These are phyloP conservation scores for Toxotes chatareus DNA, from an alignment of 2,113 vertebrate species.

Conservation along the genomic window DNA sequence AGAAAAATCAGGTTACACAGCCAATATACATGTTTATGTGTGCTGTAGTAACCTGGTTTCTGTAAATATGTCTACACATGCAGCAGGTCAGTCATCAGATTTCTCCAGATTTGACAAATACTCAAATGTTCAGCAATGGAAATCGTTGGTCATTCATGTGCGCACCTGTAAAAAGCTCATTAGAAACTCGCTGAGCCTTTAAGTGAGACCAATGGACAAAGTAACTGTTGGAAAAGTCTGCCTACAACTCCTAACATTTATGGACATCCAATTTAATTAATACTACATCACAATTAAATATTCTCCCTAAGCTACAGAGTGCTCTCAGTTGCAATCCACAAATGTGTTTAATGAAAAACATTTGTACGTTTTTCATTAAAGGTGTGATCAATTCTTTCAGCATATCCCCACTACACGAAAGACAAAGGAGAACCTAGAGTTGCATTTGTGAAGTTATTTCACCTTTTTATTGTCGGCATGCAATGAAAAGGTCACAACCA, in stretches of 20 bases:
- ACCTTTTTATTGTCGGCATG: background rate
- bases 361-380: background rate
- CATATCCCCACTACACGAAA: background rate
- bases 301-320: background rate
- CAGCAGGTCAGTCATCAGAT: background rate
- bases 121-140: background rate
- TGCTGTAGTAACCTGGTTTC: background rate
- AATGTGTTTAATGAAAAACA: background rate
- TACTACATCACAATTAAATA: background rate
- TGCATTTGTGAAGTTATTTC: background rate
- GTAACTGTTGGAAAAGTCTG: too few relatives aligned
- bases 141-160: too few relatives aligned
- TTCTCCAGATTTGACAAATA: too few relatives aligned
- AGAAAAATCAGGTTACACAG: too few relatives aligned
- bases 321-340: background rate
- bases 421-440: background rate
- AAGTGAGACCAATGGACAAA: too few relatives aligned
- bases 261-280: background rate
- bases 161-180: too few relatives aligned
- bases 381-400: background rate
- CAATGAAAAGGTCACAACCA: conserved; percentile 12
- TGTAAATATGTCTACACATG: background rate
- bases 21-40: background rate
- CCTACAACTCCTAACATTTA: too few relatives aligned
- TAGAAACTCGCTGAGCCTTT: too few relatives aligned